Evolutionary conservation across 2,113 vertebrate genomes (phyloP).

Genomic region (Clarias macrocephalus): DNA sequence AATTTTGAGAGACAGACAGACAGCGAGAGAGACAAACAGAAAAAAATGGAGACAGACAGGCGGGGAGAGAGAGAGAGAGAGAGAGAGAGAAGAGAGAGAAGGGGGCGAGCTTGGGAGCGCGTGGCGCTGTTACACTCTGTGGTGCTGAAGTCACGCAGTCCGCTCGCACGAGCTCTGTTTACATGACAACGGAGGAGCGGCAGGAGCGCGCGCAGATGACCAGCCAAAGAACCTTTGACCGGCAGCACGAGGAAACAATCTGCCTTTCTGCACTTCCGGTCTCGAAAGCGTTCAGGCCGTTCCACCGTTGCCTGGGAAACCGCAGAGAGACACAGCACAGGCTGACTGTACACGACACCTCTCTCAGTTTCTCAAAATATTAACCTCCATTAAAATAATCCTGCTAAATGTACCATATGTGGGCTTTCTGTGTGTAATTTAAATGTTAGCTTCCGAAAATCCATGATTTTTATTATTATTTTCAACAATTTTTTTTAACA

Average conservation of each 20-base stretch:
- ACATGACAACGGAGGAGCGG: constrained; percentile 44
- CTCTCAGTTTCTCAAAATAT: background rate
- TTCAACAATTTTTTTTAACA: background rate
- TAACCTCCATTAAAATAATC: background rate
- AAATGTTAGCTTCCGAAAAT: background rate
- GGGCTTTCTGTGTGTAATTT: background rate
- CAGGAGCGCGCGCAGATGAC: constrained; percentile 31
- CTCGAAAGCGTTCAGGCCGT: constrained; percentile 14
- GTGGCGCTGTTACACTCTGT: constrained; percentile 53
- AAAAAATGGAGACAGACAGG: background rate
- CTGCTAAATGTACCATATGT: background rate
- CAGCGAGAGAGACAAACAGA: background rate
- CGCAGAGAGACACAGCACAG: background rate
- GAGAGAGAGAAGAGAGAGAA: background rate
- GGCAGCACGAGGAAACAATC: constrained; percentile 49
- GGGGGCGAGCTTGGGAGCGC: background rate
- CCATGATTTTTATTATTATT: background rate
- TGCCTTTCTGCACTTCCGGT: constrained; percentile 35
- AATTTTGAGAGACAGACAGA: background rate
- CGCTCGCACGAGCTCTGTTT: constrained; percentile 25
- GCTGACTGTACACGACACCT: background rate
- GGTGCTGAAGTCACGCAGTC: constrained; percentile 58
- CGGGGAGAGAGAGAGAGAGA: background rate
- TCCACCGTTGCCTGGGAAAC: constrained; percentile 55
- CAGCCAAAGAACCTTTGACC: constrained; percentile 53